A percentile compares a stretch with the other conserved stretches of the same genome.
Conservation (phyloP, 2,113 vertebrate species). For the Pardalotus punctatus region DNA sequence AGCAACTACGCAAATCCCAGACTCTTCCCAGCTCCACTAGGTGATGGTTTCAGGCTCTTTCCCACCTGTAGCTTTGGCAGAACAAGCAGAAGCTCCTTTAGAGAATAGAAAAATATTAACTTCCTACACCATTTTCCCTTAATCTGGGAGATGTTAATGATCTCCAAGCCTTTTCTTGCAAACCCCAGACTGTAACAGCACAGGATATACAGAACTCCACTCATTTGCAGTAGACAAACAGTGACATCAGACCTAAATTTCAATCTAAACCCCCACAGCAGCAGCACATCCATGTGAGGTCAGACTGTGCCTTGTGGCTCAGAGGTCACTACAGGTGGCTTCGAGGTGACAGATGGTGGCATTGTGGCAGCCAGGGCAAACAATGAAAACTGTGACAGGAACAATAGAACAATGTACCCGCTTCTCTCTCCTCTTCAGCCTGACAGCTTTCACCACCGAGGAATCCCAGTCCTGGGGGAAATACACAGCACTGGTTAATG, state of each 20-base stretch:
- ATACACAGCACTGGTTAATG: neutral
- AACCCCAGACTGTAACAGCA: neutral
- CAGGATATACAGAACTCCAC: neutral
- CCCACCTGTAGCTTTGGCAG: neutral
- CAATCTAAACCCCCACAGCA: neutral
- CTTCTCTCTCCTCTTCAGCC: conserved; percentile 91
- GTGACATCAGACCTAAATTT: neutral
- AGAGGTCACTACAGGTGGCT: neutral
- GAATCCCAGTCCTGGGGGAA: conserved; percentile 92
- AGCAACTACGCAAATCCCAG: neutral
- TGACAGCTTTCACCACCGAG: conserved; percentile 83
- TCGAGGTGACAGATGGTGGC: neutral
- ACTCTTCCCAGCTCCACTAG: neutral
- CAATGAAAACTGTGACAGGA: neutral
- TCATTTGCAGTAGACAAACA: neutral
- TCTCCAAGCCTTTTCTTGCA: neutral
- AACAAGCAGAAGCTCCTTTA: neutral
- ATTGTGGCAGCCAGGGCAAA: neutral
- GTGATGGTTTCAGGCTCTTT: neutral
- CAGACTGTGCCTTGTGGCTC: neutral
- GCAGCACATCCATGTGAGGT: neutral
- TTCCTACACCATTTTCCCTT: neutral
- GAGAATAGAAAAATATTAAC: neutral
- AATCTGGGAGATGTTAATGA: neutral
- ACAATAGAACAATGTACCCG: conserved; percentile 78